These are phyloP conservation scores for Neogale vison DNA, from an alignment of 2,113 vertebrate species.

Conservation along the genomic window DNA sequence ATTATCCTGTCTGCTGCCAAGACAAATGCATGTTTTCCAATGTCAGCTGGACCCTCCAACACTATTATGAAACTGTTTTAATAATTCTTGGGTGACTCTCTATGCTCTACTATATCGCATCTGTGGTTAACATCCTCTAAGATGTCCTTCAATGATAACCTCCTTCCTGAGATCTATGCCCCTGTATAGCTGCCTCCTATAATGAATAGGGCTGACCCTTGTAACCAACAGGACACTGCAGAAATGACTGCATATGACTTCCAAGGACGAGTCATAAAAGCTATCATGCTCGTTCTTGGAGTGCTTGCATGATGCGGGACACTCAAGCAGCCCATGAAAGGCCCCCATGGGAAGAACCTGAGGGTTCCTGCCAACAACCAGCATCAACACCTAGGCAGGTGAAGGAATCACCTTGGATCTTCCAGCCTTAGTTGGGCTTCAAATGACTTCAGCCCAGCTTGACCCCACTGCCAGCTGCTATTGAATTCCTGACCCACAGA, in stretches of 20 bases:
- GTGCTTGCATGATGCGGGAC: neutral
- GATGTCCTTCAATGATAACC: neutral
- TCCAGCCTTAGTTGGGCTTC: neutral
- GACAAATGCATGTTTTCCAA: neutral
- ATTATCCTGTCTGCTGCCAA: neutral
- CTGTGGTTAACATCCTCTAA: neutral
- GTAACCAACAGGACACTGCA: neutral
- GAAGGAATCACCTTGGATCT: neutral
- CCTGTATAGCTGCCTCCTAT: neutral
- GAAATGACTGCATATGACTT: neutral
- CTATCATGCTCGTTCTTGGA: neutral
- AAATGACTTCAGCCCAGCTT: neutral
- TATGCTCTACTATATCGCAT: neutral
- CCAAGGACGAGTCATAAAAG: neutral
- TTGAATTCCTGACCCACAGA: neutral
- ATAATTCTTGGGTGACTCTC: neutral
- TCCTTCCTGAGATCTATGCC: neutral
- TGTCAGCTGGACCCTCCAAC: neutral
- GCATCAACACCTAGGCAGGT: neutral
- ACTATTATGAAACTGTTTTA: neutral
- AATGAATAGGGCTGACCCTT: neutral
- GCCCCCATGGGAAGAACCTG: neutral
- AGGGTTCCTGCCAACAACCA: neutral
- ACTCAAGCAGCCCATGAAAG: neutral
- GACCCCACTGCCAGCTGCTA: neutral